Evolutionary conservation across 2,113 vertebrate genomes (phyloP).

Genomic region (Excalfactoria chinensis): DNA sequence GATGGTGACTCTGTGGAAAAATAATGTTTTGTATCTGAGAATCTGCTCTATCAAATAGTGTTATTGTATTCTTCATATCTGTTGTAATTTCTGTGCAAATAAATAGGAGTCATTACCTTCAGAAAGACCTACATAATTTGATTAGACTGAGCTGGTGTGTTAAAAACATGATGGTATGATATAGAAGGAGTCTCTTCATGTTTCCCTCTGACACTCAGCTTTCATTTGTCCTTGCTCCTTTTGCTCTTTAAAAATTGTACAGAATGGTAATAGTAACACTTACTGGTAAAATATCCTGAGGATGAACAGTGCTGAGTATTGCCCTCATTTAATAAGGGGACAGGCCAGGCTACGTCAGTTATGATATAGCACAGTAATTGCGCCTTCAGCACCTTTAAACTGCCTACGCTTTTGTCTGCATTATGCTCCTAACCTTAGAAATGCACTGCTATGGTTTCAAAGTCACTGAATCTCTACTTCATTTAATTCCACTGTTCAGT

Average conservation of each 20-base stretch:
- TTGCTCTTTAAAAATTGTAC: slow-evolving; percentile 2
- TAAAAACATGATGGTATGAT: not conserved
- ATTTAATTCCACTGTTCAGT: not conserved
- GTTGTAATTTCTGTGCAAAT: no score
- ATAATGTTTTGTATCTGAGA: no score
- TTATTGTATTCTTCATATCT: no score
- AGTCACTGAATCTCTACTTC: not conserved
- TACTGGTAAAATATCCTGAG: not conserved
- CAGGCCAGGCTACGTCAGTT: not conserved
- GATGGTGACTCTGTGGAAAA: no score
- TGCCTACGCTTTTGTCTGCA: not conserved
- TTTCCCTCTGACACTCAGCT: not conserved
- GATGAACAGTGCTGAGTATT: not conserved
- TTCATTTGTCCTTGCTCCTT: slow-evolving; percentile 16
- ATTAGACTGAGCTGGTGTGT: not conserved
- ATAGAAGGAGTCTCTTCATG: not conserved
- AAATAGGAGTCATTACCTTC: no score
- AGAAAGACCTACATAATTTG: not conserved
- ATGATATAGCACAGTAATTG: not conserved
- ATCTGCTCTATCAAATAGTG: no score
- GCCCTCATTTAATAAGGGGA: not conserved
- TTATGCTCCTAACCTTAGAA: slow-evolving; percentile 11
- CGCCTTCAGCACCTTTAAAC: slow-evolving; percentile 14
- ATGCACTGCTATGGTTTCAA: not conserved
- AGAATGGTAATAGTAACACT: not conserved